These are phyloP conservation scores for Macquaria ambigua DNA, from an alignment of 2,113 vertebrate genomes.

Conservation along the genomic window DNA sequence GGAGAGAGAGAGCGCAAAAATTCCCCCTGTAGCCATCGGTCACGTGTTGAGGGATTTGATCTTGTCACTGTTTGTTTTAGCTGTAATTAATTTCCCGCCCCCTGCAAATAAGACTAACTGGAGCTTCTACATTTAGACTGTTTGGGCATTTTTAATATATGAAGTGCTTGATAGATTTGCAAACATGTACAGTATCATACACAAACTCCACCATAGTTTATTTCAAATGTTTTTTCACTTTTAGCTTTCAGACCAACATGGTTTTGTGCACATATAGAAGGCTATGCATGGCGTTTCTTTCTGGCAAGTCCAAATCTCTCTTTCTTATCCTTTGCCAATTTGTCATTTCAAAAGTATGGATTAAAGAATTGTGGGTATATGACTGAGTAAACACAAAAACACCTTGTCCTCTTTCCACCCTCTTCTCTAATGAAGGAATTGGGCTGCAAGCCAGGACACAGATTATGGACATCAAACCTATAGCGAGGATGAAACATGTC, in stretches of 20 bases:
- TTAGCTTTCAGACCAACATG: background rate
- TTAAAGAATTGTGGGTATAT: constrained; percentile 37
- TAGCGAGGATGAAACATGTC: constrained; percentile 19
- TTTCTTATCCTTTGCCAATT: constrained; percentile 49
- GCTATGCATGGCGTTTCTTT: background rate
- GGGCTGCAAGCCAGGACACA: constrained; percentile 31
- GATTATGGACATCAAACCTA: constrained; percentile 54
- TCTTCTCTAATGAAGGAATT: constrained; percentile 8
- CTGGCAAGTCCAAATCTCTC: constrained; percentile 46
- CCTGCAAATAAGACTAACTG: constrained; percentile 48
- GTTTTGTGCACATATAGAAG: constrained; percentile 5
- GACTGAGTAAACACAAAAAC: constrained; percentile 37
- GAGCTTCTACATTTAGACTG: constrained; percentile 26
- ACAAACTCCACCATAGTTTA: background rate
- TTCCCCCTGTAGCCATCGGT: constrained; percentile 56
- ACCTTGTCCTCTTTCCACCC: constrained; percentile 36
- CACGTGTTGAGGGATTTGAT: constrained; percentile 69
- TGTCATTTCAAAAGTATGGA: constrained; percentile 58
- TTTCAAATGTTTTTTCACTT: constrained; percentile 30
- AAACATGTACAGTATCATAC: background rate
- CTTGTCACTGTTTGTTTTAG: constrained; percentile 72
- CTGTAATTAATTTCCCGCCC: constrained; percentile 71
- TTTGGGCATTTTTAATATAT: background rate
- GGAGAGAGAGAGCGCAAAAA: constrained; percentile 22
- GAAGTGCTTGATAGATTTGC: background rate